Evolutionary conservation across 1,140 invertebrate species (phyloP), one percentile per base, ranked within the genome.

Genomic region (Danaus plexippus): DNA sequence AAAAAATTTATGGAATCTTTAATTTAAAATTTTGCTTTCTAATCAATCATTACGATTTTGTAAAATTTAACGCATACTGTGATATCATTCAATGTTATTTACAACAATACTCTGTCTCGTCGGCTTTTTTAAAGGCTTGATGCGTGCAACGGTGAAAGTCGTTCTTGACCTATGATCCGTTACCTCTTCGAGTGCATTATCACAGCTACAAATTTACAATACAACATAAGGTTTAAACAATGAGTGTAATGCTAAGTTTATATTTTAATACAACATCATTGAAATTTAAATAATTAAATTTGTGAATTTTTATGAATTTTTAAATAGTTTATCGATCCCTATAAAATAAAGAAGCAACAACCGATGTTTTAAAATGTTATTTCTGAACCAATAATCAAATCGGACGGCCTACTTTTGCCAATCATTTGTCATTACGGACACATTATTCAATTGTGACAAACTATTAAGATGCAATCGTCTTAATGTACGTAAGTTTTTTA

Each of bases 401-500:
- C 42, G 42, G 42, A 9, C 60, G 65, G 41, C 57, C 68, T 62
- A 65, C 68, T 67, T 71, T 67, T 59, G 63, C 61, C 62, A 63
- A 59, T 60, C 65, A 61, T 65, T 67, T 59, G 63, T 67, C 68
- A 71, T 67, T 63, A 63, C 54, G 61, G 47, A 54, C 64, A 54
- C 57, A 66, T 67, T 71, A 71, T 71, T 64, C 68, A 67, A 63
- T 71, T 71, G 68, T 67, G 59, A 63, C 60, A 65, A 61, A 63
- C 61, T 63, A 71, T 65, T 70, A 61, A 59, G 64, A 71, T 65
- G 61, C 53, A 64, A 71, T 67, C 63, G 62, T 41, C 60, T 64
- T 67, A 56, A 58, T 57, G 57, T 59, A 57, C 54, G 45, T 56
- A 61, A 49, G 54, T 63, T 54, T 61, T 63, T 63, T 63, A 52